Evolutionary conservation across 2,888 invertebrate genomes (phyloP), one percentile per base, ranked within the genome.

Genomic region (Heliconius ismenius): DNA sequence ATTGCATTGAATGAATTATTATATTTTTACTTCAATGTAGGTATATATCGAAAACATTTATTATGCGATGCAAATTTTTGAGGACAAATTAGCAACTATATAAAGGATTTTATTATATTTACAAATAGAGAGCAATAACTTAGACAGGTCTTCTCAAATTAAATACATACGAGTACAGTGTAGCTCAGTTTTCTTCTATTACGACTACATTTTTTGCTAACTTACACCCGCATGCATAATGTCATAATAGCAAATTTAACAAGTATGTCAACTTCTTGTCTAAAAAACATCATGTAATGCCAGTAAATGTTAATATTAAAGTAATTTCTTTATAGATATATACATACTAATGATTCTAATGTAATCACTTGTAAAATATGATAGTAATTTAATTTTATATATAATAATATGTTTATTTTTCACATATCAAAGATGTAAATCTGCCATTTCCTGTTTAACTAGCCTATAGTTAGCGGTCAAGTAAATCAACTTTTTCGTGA

Each of bases 401-500:
- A 73, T 73, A 43, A 54, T 58, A 28, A 60, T 32, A 78, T 73
- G 69, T 75, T 69, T 39, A 68, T 76, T 72, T 32, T 62, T 65
- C 63, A 28, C 75, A 79, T 79, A 76, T 36, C 36, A 84, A 83
- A 79, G 75, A 65, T 74, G 75, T 63, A 77, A 77, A 79, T 77
- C 77, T 76, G 39, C 79, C 74, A 84, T 89, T 89, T 89, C 88
- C 90, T 90, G 88, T 84, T 88, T 86, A 81, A 82, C 69, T 70
- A 70, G 32, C n/a, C 13, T 32, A 54, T n/a, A 86, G 85, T 85
- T 85, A 86, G 83, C 85, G 87, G 86, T 91, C 92, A 92, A 92
- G 92, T 92, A 91, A 88, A 91, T 89, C 92, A 85, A 90, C 91
- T 87, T 89, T 90, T 90, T 87, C 86, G 85, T 89, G 91, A 90